phyloP scores from a whole-genome alignment of 2,888 invertebrate genomes.

The Philonicus albiceps region DNA sequence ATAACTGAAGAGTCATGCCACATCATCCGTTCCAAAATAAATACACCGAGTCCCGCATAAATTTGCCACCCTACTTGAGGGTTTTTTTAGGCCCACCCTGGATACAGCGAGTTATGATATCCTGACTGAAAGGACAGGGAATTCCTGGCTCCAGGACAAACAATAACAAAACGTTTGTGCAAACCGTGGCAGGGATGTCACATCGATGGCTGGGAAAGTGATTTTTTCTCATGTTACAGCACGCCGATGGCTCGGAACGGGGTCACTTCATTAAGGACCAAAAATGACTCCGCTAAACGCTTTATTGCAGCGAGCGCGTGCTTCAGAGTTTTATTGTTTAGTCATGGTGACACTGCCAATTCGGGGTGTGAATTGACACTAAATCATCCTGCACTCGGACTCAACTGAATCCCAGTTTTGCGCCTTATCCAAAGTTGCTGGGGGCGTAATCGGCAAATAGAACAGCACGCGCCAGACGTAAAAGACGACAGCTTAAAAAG shows the following conservation, averaged over 20 bases:
- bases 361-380: constrained; percentile 38
- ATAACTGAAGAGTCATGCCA: constrained; percentile 40
- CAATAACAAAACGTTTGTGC: constrained; percentile 24
- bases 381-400: background rate
- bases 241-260: background rate
- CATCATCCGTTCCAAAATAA: constrained; percentile 39
- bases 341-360: constrained; percentile 40
- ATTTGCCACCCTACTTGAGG: constrained; percentile 11
- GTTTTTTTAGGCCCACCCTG: constrained; percentile 12
- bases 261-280: constrained; percentile 31
- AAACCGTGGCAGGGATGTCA: constrained; percentile 1
- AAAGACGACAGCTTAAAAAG: constrained; percentile 29
- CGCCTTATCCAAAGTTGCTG: background rate
- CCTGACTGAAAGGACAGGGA: background rate
- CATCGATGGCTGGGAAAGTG: constrained; percentile 14
- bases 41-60: constrained; percentile 35
- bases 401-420: background rate
- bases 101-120: background rate
- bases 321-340: constrained; percentile 35
- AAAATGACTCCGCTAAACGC: constrained; percentile 23
- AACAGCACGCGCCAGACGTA: constrained; percentile 15
- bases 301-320: constrained; percentile 42
- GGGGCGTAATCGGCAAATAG: background rate
- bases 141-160: constrained; percentile 18
- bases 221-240: constrained; percentile 19